Evolutionary conservation across 2,797 vertebrate species (phyloP), one percentile per base, ranked within the genome.

Genomic region (Thaleichthys pacificus): DNA sequence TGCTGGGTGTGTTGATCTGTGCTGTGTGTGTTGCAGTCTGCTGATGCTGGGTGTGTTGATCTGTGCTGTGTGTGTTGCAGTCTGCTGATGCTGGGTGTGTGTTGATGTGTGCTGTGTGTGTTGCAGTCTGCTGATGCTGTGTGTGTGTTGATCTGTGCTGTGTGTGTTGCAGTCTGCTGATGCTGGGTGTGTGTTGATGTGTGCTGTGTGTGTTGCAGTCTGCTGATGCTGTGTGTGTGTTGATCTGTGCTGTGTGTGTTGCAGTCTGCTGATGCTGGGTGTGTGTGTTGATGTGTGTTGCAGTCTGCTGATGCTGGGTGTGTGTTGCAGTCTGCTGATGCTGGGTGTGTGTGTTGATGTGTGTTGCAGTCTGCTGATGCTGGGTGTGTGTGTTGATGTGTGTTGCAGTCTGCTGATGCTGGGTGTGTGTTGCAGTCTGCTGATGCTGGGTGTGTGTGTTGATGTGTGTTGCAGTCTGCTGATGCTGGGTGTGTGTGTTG

Each of bases 181-280:
- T n/a, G n/a, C n/a, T 35, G 35, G 62, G n/a, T 61, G 77, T 47
- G 67, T 38, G 76, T 77, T 70, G 24, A 66, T 98, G 96, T 90
- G 84, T 98, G 77, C 85, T 99, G 88, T 97, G 28, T 28, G 28
- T 99, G 96, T 11, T 24, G 24, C 24, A 24, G 24, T 24, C 24
- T 24, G 24, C 24, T n/a, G n/a, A n/a, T n/a, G n/a, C n/a, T n/a
- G n/a, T n/a, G n/a, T n/a, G n/a, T n/a, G n/a, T n/a, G n/a, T n/a
- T n/a, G n/a, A n/a, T n/a, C n/a, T n/a, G n/a, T n/a, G n/a, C 11
- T 12, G 28, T 30, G 17, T 65, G 15, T 6, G 2, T 9, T 22
- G 38, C n/a, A n/a, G 0, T 28, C 28, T 30, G 28, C n/a, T n/a
- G n/a, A n/a, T 30, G 28, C 0, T 42, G 38, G 0, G 28, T 30